A percentile compares a stretch with the other conserved stretches of the same genome.
Conservation (phyloP, 2,888 invertebrate species). For the Troilus luridus region DNA sequence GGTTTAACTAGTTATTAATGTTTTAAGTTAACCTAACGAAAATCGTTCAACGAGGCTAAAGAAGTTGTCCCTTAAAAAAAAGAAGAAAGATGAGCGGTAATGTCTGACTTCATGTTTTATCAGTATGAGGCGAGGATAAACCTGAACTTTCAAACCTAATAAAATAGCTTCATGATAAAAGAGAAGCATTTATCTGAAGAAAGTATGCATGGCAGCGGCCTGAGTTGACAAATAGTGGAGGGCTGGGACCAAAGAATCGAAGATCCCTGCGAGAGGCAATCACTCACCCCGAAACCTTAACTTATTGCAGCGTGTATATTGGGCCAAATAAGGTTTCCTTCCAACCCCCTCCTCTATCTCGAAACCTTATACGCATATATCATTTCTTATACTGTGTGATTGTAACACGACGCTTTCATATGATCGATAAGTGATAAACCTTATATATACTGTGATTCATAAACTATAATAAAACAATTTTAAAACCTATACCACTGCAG, state of each 20-base stretch:
- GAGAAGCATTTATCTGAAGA: not conserved
- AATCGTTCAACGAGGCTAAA: too few relatives aligned
- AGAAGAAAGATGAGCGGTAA: too few relatives aligned
- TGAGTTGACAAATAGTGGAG: not conserved
- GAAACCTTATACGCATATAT: conserved; percentile 17
- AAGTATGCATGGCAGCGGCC: not conserved
- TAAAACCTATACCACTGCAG: too few relatives aligned
- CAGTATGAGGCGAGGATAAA: too few relatives aligned
- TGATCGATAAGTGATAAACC: not conserved
- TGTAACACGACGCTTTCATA: not conserved
- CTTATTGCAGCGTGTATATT: not conserved
- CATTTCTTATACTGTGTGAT: not conserved
- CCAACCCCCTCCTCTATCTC: not conserved
- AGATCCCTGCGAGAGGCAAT: not conserved
- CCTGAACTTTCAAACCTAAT: too few relatives aligned
- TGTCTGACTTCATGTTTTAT: too few relatives aligned
- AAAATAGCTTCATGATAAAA: not conserved
- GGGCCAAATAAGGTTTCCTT: not conserved
- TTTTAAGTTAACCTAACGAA: too few relatives aligned
- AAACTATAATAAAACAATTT: too few relatives aligned
- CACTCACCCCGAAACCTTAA: conserved; percentile 2
- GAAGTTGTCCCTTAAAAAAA: too few relatives aligned
- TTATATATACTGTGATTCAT: too few relatives aligned
- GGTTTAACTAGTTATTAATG: too few relatives aligned
- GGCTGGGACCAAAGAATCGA: not conserved